Conservation (phyloP, 2,888 invertebrate species). For the Ichneumoninae sp. region DNA sequence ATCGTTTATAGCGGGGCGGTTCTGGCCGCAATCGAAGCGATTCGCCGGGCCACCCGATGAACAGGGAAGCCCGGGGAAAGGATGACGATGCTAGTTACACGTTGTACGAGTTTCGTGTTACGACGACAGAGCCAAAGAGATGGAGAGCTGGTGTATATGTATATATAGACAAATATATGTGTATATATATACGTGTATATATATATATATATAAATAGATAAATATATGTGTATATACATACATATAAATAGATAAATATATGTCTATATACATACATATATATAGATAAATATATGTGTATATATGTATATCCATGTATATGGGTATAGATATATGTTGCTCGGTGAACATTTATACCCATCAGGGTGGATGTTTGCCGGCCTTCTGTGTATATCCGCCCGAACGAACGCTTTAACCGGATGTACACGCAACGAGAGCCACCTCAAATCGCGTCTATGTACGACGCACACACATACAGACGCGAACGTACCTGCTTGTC, state of each 20-base stretch:
- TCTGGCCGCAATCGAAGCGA: conserved; percentile 37
- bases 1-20: conserved; percentile 76
- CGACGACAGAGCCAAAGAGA: conserved; percentile 58
- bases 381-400: conserved; percentile 23
- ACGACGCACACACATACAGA: background rate
- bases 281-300: background rate
- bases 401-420: conserved; percentile 41
- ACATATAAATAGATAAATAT: no score
- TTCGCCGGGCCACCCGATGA: conserved; percentile 45
- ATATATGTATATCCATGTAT: background rate
- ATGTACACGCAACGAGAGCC: conserved; percentile 46
- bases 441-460: conserved; percentile 59
- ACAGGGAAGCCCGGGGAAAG: conserved; percentile 40
- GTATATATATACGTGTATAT: background rate
- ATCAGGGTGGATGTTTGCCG: conserved; percentile 47
- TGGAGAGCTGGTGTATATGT: background rate
- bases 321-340: background rate
- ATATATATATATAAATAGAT: background rate
- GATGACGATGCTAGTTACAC: conserved; percentile 67
- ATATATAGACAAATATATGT: background rate
- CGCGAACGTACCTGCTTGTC: background rate
- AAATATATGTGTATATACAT: no score
- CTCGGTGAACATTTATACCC: conserved; percentile 35
- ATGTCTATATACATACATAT: background rate
- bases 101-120: conserved; percentile 67